Conservation (phyloP, 1,140 invertebrate genomes). For the Magallana angulata region DNA sequence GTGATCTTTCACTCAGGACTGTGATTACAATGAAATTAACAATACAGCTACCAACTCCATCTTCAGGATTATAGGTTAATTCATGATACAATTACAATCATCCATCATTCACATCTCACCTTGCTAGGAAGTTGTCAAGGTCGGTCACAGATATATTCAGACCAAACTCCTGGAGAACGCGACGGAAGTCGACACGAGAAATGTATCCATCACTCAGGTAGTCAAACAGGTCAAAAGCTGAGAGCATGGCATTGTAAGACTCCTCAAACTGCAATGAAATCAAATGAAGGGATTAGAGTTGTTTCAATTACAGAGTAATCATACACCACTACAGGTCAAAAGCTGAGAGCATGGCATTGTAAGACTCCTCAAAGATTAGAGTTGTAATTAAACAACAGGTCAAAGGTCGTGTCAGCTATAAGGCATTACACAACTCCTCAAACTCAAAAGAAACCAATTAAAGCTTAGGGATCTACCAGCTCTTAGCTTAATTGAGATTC, state of each 20-base stretch:
- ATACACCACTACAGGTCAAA: no score
- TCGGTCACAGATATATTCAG: slow-evolving; percentile 69
- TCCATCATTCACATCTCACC: slow-evolving; percentile 46
- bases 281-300: no score
- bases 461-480: no score
- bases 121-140: slow-evolving; percentile 66
- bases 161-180: slow-evolving; percentile 75
- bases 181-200: slow-evolving; percentile 70
- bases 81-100: background rate
- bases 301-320: no score
- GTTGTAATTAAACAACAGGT: no score
- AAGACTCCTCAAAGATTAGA: no score
- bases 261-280: slow-evolving; percentile 74
- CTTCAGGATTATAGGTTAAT: background rate
- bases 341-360: no score
- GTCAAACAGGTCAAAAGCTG: slow-evolving; percentile 74
- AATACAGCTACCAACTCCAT: background rate
- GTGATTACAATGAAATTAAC: no score
- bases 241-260: slow-evolving; percentile 67
- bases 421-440: no score
- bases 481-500: no score
- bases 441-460: no score
- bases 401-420: no score
- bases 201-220: slow-evolving; percentile 70
- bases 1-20: background rate